Conservation (phyloP, 2,113 vertebrate species). For the Pristiophorus japonicus region DNA sequence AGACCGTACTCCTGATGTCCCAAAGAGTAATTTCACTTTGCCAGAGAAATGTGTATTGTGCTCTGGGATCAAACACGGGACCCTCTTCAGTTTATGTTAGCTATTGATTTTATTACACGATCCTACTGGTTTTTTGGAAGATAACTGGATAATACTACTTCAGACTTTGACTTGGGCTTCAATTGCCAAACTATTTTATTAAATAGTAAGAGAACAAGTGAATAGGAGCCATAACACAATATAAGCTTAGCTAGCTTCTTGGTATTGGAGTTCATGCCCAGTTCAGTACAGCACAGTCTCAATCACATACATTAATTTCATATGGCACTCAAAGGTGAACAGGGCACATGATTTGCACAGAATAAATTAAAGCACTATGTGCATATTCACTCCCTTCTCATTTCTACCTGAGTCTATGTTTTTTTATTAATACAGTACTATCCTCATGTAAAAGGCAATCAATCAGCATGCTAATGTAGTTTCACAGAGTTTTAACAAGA, state of each 20-base stretch:
- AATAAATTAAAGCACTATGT: conserved; percentile 30
- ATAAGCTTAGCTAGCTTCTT: conserved; percentile 4
- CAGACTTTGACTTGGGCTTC: background rate
- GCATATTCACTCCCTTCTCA: conserved; percentile 35
- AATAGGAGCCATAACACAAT: background rate
- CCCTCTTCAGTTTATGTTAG: background rate
- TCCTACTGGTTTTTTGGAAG: background rate
- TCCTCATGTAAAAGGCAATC: conserved; percentile 34
- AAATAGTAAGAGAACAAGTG: background rate
- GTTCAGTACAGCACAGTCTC: background rate
- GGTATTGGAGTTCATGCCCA: conserved; percentile 13
- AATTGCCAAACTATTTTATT: background rate
- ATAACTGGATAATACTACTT: background rate
- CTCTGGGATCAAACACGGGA: background rate
- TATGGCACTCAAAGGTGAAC: conserved; percentile 32
- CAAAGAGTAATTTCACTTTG: background rate
- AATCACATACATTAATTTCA: conserved; percentile 31
- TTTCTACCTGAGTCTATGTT: conserved; percentile 33
- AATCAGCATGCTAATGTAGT: conserved; percentile 36
- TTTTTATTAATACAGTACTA: conserved; percentile 34
- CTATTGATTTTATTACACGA: conserved; percentile 5
- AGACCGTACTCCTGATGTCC: background rate
- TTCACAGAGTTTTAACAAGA: conserved; percentile 38
- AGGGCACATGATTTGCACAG: conserved; percentile 25
- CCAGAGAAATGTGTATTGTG: background rate